A percentile compares a stretch with the other conserved stretches of the same genome.
phyloP scores from a whole-genome alignment of 2,888 invertebrate species.

The Andrena bucephala region DNA sequence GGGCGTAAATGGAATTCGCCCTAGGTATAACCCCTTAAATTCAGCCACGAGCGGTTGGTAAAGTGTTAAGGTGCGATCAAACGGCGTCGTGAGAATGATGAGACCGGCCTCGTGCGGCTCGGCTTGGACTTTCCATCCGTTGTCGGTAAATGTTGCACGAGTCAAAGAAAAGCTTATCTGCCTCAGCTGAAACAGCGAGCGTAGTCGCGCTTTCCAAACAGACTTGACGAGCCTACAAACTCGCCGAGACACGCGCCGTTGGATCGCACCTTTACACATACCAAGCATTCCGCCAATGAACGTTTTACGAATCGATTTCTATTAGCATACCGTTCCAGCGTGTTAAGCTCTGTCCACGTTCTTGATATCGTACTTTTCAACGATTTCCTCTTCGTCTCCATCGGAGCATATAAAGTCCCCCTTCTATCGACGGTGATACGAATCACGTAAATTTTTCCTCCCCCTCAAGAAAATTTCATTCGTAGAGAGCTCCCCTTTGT shows the following conservation, averaged over 20 bases:
- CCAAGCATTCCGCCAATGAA: background rate
- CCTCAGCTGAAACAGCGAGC: too few species aligned
- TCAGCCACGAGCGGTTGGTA: too few species aligned
- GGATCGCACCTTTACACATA: background rate
- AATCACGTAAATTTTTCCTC: conserved; percentile 14
- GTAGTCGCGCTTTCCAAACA: too few species aligned
- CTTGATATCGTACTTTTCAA: conserved; percentile 22
- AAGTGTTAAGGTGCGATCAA: too few species aligned
- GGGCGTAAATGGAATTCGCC: too few species aligned
- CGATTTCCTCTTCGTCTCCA: conserved; percentile 14
- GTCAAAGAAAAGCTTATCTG: too few species aligned
- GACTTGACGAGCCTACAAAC: background rate
- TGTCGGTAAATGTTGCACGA: too few species aligned
- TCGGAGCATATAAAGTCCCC: conserved; percentile 5
- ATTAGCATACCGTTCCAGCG: conserved; percentile 30
- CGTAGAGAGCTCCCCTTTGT: background rate
- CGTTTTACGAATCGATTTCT: conserved; percentile 40
- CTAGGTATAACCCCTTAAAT: too few species aligned
- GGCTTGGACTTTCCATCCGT: too few species aligned
- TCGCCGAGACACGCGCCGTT: background rate
- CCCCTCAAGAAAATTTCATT: background rate
- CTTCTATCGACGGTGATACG: conserved; percentile 7
- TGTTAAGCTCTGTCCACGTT: conserved; percentile 6
- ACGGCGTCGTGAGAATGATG: too few species aligned
- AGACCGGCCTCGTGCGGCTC: too few species aligned